Percentiles rank a stretch among this genome's conserved stretches.
Evolutionary conservation across 1,140 invertebrate genomes (phyloP).

Genomic region (Chironomus tepperi): DNA sequence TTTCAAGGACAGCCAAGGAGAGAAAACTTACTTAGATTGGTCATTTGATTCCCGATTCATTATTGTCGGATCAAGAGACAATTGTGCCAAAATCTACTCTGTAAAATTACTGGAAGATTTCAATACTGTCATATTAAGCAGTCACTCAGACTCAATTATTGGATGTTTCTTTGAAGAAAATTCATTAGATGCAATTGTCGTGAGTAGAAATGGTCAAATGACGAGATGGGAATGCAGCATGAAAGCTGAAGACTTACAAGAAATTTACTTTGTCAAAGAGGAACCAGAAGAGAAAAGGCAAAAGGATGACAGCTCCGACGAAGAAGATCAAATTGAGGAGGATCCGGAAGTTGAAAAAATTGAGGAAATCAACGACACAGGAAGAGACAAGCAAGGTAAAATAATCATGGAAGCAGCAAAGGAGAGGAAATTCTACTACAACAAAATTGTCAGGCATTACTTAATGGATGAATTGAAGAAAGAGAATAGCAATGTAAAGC

Average conservation of each 20-base stretch:
- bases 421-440: slow-evolving; percentile 52
- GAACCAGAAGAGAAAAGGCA: slow-evolving; percentile 41
- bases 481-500: slow-evolving; percentile 46
- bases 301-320: slow-evolving; percentile 42
- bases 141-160: slow-evolving; percentile 74
- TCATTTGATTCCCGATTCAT: slow-evolving; percentile 81
- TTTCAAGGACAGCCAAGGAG: slow-evolving; percentile 69
- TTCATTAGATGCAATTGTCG: slow-evolving; percentile 68
- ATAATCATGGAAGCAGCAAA: slow-evolving; percentile 30
- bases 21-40: slow-evolving; percentile 83
- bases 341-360: slow-evolving; percentile 54
- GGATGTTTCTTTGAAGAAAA: slow-evolving; percentile 81
- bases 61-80: slow-evolving; percentile 80
- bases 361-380: slow-evolving; percentile 32
- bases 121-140: slow-evolving; percentile 58
- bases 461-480: slow-evolving; percentile 59
- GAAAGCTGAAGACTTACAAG: slow-evolving; percentile 53
- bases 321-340: slow-evolving; percentile 40
- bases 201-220: slow-evolving; percentile 61
- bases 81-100: slow-evolving; percentile 69
- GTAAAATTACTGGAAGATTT: slow-evolving; percentile 67
- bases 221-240: slow-evolving; percentile 84
- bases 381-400: slow-evolving; percentile 30
- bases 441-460: slow-evolving; percentile 59
- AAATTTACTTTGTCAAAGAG: slow-evolving; percentile 24